These are phyloP conservation scores for Pipra filicauda DNA, from an alignment of 2,113 vertebrate genomes.

Conservation along the genomic window DNA sequence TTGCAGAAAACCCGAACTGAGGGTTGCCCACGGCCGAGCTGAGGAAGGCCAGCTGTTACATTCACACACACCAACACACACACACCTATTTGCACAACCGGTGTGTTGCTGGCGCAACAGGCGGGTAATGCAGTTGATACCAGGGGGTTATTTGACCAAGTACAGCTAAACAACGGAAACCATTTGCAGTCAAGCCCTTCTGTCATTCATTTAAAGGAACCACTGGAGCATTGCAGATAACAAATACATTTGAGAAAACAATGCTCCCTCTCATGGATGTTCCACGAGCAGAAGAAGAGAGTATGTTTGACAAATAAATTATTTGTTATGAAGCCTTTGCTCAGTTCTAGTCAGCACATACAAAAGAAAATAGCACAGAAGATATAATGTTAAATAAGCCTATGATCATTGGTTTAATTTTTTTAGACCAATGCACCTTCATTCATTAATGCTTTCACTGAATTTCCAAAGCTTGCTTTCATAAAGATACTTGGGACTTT, in stretches of 20 bases:
- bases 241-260: neutral
- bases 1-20: neutral
- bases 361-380: slow-evolving; percentile 20
- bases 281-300: neutral
- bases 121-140: neutral
- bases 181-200: slow-evolving; percentile 1
- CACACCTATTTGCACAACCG: neutral
- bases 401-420: neutral
- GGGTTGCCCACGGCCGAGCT: neutral
- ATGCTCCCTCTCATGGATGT: neutral
- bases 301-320: slow-evolving; percentile 49
- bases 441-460: neutral
- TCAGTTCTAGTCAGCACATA: slow-evolving; percentile 12
- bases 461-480: neutral
- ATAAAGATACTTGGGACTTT: neutral
- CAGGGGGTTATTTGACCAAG: neutral
- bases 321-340: slow-evolving; percentile 57
- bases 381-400: neutral
- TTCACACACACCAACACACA: neutral
- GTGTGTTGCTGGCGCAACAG: slow-evolving; percentile 25
- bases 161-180: neutral
- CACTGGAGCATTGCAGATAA: neutral
- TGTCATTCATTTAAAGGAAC: slow-evolving; percentile 14
- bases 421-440: neutral
- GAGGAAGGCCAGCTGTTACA: neutral